A percentile compares a stretch with the other conserved stretches of the same genome.
Evolutionary conservation across 37 sponge, comb jelly and placozoan genomes (phyloP).

Genomic region (Tethya wilhelma): DNA sequence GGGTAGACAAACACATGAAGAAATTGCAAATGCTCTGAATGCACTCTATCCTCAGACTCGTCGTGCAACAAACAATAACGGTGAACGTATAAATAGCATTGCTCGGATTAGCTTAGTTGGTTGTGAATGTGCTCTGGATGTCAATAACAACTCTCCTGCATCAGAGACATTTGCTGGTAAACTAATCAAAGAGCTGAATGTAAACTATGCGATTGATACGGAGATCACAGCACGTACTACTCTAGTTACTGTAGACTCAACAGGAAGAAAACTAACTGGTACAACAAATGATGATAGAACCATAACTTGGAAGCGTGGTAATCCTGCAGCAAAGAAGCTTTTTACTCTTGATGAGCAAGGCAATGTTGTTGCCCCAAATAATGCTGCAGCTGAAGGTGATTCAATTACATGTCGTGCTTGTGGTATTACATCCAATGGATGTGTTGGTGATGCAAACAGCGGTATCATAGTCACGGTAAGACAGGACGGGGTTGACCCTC

Average conservation of each 20-base stretch:
- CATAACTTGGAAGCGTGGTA: neutral
- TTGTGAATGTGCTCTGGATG: neutral
- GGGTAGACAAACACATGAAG: neutral
- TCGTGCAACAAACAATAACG: neutral
- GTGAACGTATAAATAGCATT: neutral
- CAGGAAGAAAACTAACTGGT: slow-evolving; percentile 15
- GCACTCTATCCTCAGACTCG: neutral
- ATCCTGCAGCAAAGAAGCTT: neutral
- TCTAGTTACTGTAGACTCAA: slow-evolving; percentile 16
- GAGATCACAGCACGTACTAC: neutral
- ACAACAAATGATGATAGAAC: neutral
- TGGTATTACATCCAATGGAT: neutral
- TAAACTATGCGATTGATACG: neutral
- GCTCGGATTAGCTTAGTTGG: neutral
- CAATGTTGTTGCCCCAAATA: neutral
- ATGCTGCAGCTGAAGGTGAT: neutral
- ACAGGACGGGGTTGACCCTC: neutral
- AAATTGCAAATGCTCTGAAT: neutral
- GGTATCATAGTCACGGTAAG: neutral
- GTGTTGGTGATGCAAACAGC: neutral
- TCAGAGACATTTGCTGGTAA: neutral
- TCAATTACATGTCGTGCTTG: neutral
- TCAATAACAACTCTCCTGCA: neutral
- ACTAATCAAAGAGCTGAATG: neutral
- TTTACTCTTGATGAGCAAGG: neutral